A percentile compares a stretch with the other conserved stretches of the same genome.
Evolutionary conservation across 2,888 invertebrate genomes (phyloP).

Genomic region (Mythimna impura): DNA sequence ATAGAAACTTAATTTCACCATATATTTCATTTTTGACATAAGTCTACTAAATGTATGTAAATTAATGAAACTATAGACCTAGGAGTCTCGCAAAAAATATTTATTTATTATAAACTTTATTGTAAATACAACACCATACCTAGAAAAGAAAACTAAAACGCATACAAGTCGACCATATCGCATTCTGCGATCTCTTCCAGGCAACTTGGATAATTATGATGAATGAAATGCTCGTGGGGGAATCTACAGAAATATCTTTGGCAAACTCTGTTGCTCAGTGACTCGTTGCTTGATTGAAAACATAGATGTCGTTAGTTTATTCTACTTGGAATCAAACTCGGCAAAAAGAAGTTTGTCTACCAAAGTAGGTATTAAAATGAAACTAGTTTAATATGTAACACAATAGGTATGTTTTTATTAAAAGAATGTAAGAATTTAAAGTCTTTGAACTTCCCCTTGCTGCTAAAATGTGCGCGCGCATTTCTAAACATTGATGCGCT

Average conservation of each 20-base stretch:
- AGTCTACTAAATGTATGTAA: neutral
- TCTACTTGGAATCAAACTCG: neutral
- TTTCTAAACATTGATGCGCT: slow-evolving; percentile 40
- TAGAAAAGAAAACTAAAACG: too few species aligned
- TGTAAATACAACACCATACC: too few species aligned
- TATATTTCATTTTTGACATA: too few species aligned
- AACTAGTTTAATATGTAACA: neutral
- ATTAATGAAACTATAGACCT: neutral
- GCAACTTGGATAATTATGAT: too few species aligned
- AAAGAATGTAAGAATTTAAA: neutral
- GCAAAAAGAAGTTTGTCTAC: neutral
- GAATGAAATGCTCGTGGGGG: neutral
- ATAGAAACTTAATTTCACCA: too few species aligned
- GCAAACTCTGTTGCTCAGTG: slow-evolving; percentile 26
- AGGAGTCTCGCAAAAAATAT: neutral
- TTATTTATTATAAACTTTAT: too few species aligned
- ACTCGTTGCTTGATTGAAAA: slow-evolving; percentile 8
- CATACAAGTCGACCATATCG: too few species aligned
- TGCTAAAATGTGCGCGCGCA: slow-evolving; percentile 63
- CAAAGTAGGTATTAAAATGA: neutral
- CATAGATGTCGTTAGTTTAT: slow-evolving; percentile 40
- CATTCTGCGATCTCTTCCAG: too few species aligned
- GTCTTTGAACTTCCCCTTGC: slow-evolving; percentile 45
- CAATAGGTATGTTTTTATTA: neutral
- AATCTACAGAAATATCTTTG: slow-evolving; percentile 9